A percentile compares a stretch with the other conserved stretches of the same genome.
These are phyloP conservation scores for Chloroclysta siterata DNA, from an alignment of 2,888 invertebrate species.

Conservation along the genomic window DNA sequence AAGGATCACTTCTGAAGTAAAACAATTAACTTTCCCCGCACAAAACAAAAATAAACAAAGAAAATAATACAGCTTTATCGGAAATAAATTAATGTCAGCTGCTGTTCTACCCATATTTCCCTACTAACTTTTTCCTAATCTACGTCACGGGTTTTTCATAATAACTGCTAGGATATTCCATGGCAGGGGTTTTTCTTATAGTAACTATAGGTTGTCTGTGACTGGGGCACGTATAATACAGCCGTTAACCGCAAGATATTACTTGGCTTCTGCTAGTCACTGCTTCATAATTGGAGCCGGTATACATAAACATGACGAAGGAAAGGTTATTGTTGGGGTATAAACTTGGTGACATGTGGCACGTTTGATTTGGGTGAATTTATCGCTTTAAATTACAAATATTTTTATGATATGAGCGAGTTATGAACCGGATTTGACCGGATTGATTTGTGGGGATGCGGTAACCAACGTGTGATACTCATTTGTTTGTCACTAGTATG, in stretches of 20 bases:
- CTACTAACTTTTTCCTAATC: slow-evolving; percentile 18
- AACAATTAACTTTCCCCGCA: neutral
- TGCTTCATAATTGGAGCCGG: slow-evolving; percentile 45
- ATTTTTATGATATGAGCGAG: neutral
- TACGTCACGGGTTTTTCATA: slow-evolving; percentile 3
- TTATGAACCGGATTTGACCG: too few relatives aligned
- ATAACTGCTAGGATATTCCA: slow-evolving; percentile 10
- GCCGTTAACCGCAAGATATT: slow-evolving; percentile 48
- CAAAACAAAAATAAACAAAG: slow-evolving; percentile 14
- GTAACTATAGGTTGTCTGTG: slow-evolving; percentile 16
- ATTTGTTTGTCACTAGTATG: too few relatives aligned
- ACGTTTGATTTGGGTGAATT: slow-evolving; percentile 25
- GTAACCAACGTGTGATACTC: too few relatives aligned
- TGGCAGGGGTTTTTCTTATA: slow-evolving; percentile 9
- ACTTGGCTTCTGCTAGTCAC: slow-evolving; percentile 42
- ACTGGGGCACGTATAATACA: slow-evolving; percentile 40
- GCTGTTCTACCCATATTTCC: slow-evolving; percentile 7
- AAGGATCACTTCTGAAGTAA: neutral
- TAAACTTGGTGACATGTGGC: slow-evolving; percentile 34
- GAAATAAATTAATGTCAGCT: slow-evolving; percentile 27
- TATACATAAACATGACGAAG: slow-evolving; percentile 44
- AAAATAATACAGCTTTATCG: slow-evolving; percentile 19
- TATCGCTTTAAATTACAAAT: neutral
- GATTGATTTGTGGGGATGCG: too few relatives aligned
- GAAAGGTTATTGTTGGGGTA: slow-evolving; percentile 38